These are phyloP conservation scores for Syngnathoides biaculeatus DNA, from an alignment of 2,113 vertebrate species.

Conservation along the genomic window DNA sequence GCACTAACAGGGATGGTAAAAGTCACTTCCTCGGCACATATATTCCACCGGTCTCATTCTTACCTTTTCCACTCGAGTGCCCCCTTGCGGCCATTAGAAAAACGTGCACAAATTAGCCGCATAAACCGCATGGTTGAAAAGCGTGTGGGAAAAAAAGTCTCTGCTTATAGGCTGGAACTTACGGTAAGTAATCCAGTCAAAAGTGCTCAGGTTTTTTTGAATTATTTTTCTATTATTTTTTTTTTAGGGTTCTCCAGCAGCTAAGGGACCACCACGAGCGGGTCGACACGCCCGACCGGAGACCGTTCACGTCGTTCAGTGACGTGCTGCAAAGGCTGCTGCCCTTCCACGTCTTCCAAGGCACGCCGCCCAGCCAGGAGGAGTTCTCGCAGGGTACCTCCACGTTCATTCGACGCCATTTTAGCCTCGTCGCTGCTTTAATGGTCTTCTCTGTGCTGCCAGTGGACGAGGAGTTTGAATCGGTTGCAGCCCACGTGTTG, in stretches of 20 bases:
- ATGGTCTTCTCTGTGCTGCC: not conserved
- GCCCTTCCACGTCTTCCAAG: slow-evolving; percentile 93
- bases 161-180: too few relatives aligned
- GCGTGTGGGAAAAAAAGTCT: too few relatives aligned
- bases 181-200: not conserved
- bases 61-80: too few relatives aligned
- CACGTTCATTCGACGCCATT: not conserved
- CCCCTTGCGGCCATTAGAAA: too few relatives aligned
- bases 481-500: slow-evolving; percentile 85
- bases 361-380: slow-evolving; percentile 80
- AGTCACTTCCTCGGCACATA: too few relatives aligned
- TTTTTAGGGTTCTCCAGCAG: slow-evolving; percentile 83
- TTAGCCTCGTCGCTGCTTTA: not conserved
- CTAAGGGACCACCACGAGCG: slow-evolving; percentile 82
- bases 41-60: too few relatives aligned
- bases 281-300: slow-evolving; percentile 79
- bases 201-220: not conserved
- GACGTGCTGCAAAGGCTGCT: slow-evolving; percentile 85
- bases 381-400: slow-evolving; percentile 79
- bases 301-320: slow-evolving; percentile 78
- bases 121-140: too few relatives aligned
- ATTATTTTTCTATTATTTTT: not conserved
- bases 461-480: slow-evolving; percentile 95
- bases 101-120: too few relatives aligned
- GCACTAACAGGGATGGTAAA: too few relatives aligned